Base-by-base conservation (phyloP, 2,797 vertebrate genomes). In the Discoglossus pictus region DNA sequence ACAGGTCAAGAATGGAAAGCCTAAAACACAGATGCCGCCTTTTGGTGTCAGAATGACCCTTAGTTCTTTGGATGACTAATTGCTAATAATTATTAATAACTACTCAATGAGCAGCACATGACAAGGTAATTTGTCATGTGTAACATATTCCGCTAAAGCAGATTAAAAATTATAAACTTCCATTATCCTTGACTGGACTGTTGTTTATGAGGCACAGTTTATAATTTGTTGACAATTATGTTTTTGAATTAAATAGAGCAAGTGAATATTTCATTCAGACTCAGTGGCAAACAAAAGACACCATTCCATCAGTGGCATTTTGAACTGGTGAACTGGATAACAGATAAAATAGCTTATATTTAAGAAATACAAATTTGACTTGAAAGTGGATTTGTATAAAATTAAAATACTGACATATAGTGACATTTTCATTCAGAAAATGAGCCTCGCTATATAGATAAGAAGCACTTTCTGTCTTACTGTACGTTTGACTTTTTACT, bases 11-110 rank as follows among this genome's bases (percentile, higher is more conserved):
- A 20, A 51, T 34, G 11, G 42, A 40, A 15, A 55, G 8, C 43
- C 23, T 54, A 47, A 20, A 27, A 23, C 31, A 36, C 50, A 62
- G 59, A 70, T 62, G 59, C 25, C 40, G 24, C 23, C 15, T 60
- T 39, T 38, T 54, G 23, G 56, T 61, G 11, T 39, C 23, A 55
- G 34, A 27, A 34, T 62, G 35, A 63, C 67, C 59, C 20, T 8
- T 25, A 47, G 43, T 39, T 23, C 24, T 55, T 42, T 55, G 50
- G 23, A 36, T 48, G 51, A 62, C 34, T 55, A 70, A 56, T 61
- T 61, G 40, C 39, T 39, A 69, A 61, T 69, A 69, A 69, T 70
- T 69, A 69, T 47, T 70, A 70, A 70, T 62, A 70, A 70, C 31
- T 55, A 25, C 34, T 70, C 35, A 13, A 70, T 50, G 10, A 70